Evolutionary conservation across 2,888 invertebrate species (phyloP).

Genomic region (Eurois occulta): DNA sequence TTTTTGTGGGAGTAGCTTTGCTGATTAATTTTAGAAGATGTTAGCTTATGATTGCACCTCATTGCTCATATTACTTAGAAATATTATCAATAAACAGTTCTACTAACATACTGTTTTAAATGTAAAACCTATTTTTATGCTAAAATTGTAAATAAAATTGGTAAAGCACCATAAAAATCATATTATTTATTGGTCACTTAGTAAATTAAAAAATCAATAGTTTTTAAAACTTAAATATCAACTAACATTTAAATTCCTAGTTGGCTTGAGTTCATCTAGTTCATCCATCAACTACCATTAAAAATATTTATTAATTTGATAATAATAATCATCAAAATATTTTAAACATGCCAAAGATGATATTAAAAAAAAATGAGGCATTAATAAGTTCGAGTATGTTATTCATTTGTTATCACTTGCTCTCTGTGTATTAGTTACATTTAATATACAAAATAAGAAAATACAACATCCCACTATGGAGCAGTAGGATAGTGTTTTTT

Average conservation of each 20-base stretch:
- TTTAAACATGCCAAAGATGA: not conserved
- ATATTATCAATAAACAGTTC: not conserved
- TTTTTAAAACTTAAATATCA: not conserved
- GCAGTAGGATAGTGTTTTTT: not conserved
- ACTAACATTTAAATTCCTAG: not conserved
- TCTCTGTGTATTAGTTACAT: not conserved
- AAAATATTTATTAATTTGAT: not conserved
- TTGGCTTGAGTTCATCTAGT: not conserved
- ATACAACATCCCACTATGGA: not conserved
- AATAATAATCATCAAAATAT: not conserved
- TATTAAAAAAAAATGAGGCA: not conserved
- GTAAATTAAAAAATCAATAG: conserved; percentile 3
- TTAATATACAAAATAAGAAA: not conserved
- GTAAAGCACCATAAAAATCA: conserved; percentile 20
- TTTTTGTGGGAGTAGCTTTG: conserved; percentile 12
- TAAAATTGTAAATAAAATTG: conserved; percentile 5
- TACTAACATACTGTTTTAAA: conserved; percentile 4
- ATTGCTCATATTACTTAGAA: not conserved
- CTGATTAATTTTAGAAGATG: conserved; percentile 3
- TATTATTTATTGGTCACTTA: too few relatives aligned
- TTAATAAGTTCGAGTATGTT: not conserved
- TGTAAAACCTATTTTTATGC: not conserved
- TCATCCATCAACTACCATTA: not conserved
- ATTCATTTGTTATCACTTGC: conserved; percentile 4
- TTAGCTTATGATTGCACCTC: conserved; percentile 7